phyloP scores from a whole-genome alignment of 1,140 invertebrate genomes.

The Anoplophora glabripennis region DNA sequence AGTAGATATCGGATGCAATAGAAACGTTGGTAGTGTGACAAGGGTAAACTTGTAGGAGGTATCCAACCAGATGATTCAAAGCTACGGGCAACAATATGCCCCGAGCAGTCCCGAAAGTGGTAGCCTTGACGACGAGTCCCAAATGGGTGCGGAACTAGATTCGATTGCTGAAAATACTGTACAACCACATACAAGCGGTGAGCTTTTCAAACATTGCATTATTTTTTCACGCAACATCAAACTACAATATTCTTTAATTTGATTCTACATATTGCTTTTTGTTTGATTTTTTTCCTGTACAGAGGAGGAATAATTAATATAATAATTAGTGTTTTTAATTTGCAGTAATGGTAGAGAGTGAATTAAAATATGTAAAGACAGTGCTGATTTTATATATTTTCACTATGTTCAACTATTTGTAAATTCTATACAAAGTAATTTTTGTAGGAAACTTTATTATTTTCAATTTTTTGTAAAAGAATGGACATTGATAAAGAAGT shows the following conservation, averaged over 20 bases:
- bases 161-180: slow-evolving; percentile 34
- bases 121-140: slow-evolving; percentile 41
- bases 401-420: too few species aligned
- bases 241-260: not conserved
- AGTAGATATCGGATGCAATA: slow-evolving; percentile 7
- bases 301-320: not conserved
- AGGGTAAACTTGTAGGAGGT: slow-evolving; percentile 46
- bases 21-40: slow-evolving; percentile 27
- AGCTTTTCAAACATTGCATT: slow-evolving; percentile 31
- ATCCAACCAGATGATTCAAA: slow-evolving; percentile 48
- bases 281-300: not conserved
- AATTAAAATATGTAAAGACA: too few species aligned
- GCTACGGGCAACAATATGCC: slow-evolving; percentile 38
- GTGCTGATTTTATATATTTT: too few species aligned
- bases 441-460: too few species aligned
- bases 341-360: too few species aligned
- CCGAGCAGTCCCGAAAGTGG: slow-evolving; percentile 40
- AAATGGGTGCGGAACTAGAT: slow-evolving; percentile 37
- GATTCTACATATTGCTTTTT: too few species aligned
- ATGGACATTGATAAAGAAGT: too few species aligned
- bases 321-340: not conserved
- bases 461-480: too few species aligned
- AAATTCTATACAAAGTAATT: too few species aligned
- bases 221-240: not conserved
- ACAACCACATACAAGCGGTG: slow-evolving; percentile 39